Percentiles rank a stretch among this genome's conserved stretches.
These are phyloP conservation scores for Damaliscus lunatus DNA, from an alignment of 2,113 vertebrate genomes.

Conservation along the genomic window DNA sequence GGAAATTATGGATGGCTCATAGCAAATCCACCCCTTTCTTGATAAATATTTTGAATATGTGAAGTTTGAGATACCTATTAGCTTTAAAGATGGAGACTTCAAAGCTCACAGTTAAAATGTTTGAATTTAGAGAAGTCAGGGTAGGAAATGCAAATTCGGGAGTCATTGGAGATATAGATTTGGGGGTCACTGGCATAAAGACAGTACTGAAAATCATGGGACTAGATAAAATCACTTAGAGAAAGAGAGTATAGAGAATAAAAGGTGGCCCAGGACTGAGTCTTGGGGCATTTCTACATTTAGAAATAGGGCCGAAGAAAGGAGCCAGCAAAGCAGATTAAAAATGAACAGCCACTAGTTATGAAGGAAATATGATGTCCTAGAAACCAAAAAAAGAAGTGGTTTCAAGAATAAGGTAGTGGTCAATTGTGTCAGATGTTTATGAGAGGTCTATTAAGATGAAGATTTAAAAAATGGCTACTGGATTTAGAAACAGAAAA, in stretches of 20 bases:
- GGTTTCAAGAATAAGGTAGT: neutral
- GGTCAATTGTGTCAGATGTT: neutral
- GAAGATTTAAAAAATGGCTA: neutral
- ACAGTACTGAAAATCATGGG: neutral
- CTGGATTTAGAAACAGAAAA: neutral
- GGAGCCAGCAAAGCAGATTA: conserved; percentile 16
- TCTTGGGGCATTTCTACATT: neutral
- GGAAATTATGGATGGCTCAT: neutral
- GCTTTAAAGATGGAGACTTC: neutral
- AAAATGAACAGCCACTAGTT: neutral
- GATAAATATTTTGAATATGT: conserved; percentile 16
- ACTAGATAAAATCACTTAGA: neutral
- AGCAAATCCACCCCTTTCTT: neutral
- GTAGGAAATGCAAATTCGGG: neutral
- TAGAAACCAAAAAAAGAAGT: conserved; percentile 24
- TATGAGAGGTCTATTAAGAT: neutral
- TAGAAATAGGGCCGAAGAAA: conserved; percentile 42
- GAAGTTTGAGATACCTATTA: neutral
- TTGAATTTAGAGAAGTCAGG: neutral
- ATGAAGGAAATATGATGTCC: conserved; percentile 1
- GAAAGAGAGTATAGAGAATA: neutral
- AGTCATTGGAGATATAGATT: neutral
- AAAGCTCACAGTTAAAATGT: neutral
- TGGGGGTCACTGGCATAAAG: neutral
- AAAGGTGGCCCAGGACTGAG: neutral